Conservation (phyloP, 2,797 vertebrate species). For the Anabas testudineus region DNA sequence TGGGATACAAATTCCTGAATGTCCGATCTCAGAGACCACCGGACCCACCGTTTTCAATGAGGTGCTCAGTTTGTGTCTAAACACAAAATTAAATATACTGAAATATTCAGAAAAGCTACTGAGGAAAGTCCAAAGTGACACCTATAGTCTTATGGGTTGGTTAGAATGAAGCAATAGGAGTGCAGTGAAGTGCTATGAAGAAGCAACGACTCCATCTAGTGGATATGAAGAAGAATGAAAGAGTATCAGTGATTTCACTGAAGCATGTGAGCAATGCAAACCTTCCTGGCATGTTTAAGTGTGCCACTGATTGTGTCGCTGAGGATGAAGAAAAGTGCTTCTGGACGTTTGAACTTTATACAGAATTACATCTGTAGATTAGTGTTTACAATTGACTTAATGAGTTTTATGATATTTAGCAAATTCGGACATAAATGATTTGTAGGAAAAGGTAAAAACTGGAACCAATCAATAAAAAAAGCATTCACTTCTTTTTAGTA, state of each 20-base stretch:
- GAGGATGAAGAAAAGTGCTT: conserved; percentile 6
- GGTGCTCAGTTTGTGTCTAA: not conserved
- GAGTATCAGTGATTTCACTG: not conserved
- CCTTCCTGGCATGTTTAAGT: conserved; percentile 1
- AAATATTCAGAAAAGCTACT: not conserved
- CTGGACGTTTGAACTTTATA: not conserved
- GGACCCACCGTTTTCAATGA: not conserved
- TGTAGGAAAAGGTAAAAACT: not conserved
- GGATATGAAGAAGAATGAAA: conserved; percentile 42
- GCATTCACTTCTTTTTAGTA: not conserved
- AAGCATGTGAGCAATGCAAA: conserved; percentile 14
- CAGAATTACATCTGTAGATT: not conserved
- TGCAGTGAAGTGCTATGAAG: conserved; percentile 23
- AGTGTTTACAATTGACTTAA: not conserved
- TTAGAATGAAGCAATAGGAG: not conserved
- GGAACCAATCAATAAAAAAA: not conserved
- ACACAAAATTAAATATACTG: not conserved
- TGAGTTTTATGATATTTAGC: not conserved
- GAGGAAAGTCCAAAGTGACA: not conserved
- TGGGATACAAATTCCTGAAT: conserved; percentile 30
- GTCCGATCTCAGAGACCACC: conserved; percentile 44
- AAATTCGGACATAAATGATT: not conserved
- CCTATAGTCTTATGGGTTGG: not conserved
- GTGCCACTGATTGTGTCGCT: not conserved
- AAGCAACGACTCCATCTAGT: conserved; percentile 76